Evolutionary conservation across 2,888 invertebrate species (phyloP).

Genomic region (Cremastinae sp.): DNA sequence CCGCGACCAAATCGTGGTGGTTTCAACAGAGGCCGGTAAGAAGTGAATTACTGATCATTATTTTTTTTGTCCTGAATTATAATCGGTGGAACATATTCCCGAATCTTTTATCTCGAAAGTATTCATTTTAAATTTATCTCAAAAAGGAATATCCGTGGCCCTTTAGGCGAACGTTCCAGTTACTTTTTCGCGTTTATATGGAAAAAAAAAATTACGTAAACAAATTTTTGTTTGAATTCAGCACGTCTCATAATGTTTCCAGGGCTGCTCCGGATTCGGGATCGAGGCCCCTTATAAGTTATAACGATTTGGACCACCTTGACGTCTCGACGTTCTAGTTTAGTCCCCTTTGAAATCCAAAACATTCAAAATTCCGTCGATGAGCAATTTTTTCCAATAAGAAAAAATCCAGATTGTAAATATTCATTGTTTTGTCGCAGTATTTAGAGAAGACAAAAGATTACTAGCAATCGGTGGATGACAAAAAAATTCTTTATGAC

Average conservation of each 20-base stretch:
- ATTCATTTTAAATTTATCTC: not conserved
- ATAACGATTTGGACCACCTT: conserved; percentile 95
- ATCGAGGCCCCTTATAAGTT: conserved; percentile 90
- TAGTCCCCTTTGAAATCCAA: conserved; percentile 33
- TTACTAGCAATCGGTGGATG: too few relatives aligned
- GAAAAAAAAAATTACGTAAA: not conserved
- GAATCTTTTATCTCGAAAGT: not conserved
- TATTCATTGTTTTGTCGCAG: conserved; percentile 22
- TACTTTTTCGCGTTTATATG: not conserved
- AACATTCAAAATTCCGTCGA: conserved; percentile 13
- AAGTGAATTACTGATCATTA: conserved; percentile 12
- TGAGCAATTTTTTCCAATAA: conserved; percentile 38
- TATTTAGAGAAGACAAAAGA: conserved; percentile 25
- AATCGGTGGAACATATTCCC: too few relatives aligned
- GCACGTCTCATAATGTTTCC: conserved; percentile 69
- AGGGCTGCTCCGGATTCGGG: conserved; percentile 77
- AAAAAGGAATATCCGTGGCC: not conserved
- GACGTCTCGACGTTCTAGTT: conserved; percentile 89
- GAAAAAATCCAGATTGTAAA: conserved; percentile 45
- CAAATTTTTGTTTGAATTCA: conserved; percentile 37
- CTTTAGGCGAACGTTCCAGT: conserved; percentile 7
- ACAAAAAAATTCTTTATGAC: not conserved
- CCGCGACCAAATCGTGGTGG: conserved; percentile 81
- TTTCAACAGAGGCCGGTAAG: conserved; percentile 80
- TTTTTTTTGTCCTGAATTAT: not conserved